Percentiles rank a stretch among this genome's conserved stretches.
phyloP scores from a whole-genome alignment of 2,888 invertebrate species.

The Pecten maximus region DNA sequence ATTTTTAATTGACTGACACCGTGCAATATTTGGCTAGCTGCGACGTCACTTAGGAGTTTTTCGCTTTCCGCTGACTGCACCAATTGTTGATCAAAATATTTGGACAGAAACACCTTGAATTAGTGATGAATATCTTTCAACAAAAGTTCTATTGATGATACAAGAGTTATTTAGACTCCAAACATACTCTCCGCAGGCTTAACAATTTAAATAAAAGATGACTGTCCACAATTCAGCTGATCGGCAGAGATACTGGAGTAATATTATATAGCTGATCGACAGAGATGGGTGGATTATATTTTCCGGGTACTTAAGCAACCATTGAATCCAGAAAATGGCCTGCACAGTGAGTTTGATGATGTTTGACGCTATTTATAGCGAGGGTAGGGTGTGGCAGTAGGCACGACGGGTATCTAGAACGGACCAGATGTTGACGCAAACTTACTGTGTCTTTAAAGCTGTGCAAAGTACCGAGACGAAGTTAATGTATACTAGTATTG shows the following conservation, averaged over 20 bases:
- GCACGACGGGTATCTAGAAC: too few species aligned
- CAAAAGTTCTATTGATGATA: background rate
- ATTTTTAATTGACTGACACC: background rate
- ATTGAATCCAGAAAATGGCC: background rate
- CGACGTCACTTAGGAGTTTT: background rate
- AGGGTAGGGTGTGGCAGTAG: background rate
- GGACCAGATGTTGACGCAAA: too few species aligned
- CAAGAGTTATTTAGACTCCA: background rate
- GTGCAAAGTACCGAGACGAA: too few species aligned
- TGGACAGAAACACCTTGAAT: background rate
- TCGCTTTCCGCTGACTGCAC: background rate
- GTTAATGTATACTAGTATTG: too few species aligned
- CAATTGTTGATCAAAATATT: background rate
- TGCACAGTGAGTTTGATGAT: background rate
- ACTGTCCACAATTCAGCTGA: background rate
- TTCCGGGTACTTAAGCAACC: background rate
- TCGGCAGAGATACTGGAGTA: background rate
- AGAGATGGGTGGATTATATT: constrained; percentile 20
- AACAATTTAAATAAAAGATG: background rate
- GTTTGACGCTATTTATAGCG: background rate
- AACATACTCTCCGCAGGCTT: background rate
- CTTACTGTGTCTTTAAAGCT: too few species aligned
- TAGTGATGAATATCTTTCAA: background rate
- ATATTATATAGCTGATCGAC: background rate
- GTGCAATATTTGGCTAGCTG: background rate